Conservation (phyloP, 2,888 invertebrate species). For the Idaea biselata region DNA sequence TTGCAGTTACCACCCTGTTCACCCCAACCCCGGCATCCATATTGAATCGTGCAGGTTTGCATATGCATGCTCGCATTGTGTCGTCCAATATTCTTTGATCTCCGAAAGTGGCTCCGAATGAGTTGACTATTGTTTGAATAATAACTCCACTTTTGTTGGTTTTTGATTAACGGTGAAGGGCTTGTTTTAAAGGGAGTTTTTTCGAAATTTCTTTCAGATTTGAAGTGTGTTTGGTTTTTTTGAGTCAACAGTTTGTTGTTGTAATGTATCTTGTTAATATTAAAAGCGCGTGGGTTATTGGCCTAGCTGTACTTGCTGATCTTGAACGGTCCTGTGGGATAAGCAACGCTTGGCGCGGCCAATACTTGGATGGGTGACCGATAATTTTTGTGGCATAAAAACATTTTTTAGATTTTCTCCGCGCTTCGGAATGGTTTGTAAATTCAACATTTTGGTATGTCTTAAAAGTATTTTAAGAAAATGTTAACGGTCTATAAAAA, state of each 20-base stretch:
- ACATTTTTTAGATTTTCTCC: no score
- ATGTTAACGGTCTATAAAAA: no score
- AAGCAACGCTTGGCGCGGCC: no score
- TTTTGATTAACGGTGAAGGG: conserved; percentile 20
- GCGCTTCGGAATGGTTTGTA: no score
- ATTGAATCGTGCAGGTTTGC: conserved; percentile 38
- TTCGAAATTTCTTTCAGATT: background rate
- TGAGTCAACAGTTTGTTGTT: background rate
- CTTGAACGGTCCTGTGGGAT: no score
- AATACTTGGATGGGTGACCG: no score
- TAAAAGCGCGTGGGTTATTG: no score
- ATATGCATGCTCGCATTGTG: conserved; percentile 17
- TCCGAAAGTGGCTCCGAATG: conserved; percentile 33
- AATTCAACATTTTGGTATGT: no score
- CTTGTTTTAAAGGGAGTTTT: conserved; percentile 2
- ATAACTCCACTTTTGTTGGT: conserved; percentile 9
- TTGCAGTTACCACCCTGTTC: conserved; percentile 1
- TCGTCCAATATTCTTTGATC: conserved; percentile 41
- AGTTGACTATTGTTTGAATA: conserved; percentile 21
- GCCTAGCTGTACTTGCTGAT: no score
- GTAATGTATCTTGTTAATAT: background rate
- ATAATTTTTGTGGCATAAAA: no score
- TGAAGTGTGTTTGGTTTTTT: conserved; percentile 3
- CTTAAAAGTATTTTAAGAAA: no score
- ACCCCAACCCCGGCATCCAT: conserved; percentile 37